Evolutionary conservation across 2,888 invertebrate genomes (phyloP), one percentile per base, ranked within the genome.

Genomic region (Syrphus vitripennis): DNA sequence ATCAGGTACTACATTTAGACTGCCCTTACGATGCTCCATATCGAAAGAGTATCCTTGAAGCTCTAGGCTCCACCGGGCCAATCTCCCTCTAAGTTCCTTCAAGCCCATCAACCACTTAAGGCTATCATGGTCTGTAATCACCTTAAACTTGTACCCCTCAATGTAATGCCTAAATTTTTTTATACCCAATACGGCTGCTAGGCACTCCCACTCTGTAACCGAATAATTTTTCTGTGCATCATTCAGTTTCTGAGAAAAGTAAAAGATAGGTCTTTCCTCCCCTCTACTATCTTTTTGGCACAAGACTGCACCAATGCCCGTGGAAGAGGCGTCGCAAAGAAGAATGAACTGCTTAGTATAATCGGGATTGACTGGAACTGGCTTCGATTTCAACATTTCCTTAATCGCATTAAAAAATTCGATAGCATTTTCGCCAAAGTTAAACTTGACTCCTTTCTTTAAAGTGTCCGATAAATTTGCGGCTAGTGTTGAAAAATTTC

Each of bases 241-340:
- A 4, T 55, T 42, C 24, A 55, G 26, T 16, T 70, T 29, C 12
- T 55, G 40, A 1, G 67, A 53, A 16, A n/a, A 53, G 24, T 31
- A 48, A 48, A 29, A 48, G 5, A 83, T 61, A 1, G 77, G 75
- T 31, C 69, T 45, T 61, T 84, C 87, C 14, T 40, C 31, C 10
- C 70, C 72, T 3, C 5, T 37, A 14, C 80, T 70, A 45, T 63
- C 55, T 12, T 48, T 48, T 42, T 87, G 81, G n/a, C 50, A 63
- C 14, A 84, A 45, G 7, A 82, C 76, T 37, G 37, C 37, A 37
- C 37, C 37, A 3, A 37, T 14, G 12, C 37, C 37, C 12, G 37
- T 37, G 14, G 37, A 37, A 14, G 37, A 37, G 37, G 37, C 37
- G 14, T 37, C 37, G 37, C 37, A 37, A 37, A 37, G 37, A 37